Evolutionary conservation across 30 jellyfish, hydroid and myxozoan species (phyloP).

Genomic region (Turritopsis rubra): DNA sequence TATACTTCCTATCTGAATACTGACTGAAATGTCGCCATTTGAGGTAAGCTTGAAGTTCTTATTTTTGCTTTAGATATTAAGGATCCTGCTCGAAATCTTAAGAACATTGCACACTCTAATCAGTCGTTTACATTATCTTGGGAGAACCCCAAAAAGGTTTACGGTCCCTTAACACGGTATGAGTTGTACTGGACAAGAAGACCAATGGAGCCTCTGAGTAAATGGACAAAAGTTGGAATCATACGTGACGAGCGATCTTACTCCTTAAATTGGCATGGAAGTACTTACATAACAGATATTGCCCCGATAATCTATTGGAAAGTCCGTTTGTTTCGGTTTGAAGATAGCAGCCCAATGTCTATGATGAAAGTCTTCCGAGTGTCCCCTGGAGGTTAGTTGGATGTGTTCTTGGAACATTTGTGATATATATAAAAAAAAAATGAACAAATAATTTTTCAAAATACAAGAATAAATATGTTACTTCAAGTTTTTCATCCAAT

Average conservation of each 20-base stretch:
- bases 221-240: slow-evolving; percentile 13
- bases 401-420: too few relatives aligned
- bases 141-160: slow-evolving; percentile 21
- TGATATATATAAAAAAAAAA: too few relatives aligned
- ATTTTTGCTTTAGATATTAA: slow-evolving; percentile 2
- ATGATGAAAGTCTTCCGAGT: slow-evolving; percentile 26
- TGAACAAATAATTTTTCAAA: too few relatives aligned
- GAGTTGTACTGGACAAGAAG: slow-evolving; percentile 28
- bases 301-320: slow-evolving; percentile 49
- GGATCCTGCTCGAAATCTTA: slow-evolving; percentile 29
- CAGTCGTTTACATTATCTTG: slow-evolving; percentile 31
- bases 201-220: slow-evolving; percentile 4
- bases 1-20: too few relatives aligned
- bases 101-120: slow-evolving; percentile 23
- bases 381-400: slow-evolving; percentile 30
- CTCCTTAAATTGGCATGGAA: slow-evolving; percentile 31
- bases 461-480: too few relatives aligned
- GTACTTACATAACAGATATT: not conserved
- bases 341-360: slow-evolving; percentile 78
- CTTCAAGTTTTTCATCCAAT: too few relatives aligned
- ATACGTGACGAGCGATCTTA: slow-evolving; percentile 29
- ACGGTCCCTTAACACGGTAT: slow-evolving; percentile 28
- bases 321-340: slow-evolving; percentile 59
- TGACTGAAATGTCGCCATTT: too few relatives aligned
- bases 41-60: too few relatives aligned